phyloP scores from a whole-genome alignment of 1,140 invertebrate species.

The Drosophila arawakana region DNA sequence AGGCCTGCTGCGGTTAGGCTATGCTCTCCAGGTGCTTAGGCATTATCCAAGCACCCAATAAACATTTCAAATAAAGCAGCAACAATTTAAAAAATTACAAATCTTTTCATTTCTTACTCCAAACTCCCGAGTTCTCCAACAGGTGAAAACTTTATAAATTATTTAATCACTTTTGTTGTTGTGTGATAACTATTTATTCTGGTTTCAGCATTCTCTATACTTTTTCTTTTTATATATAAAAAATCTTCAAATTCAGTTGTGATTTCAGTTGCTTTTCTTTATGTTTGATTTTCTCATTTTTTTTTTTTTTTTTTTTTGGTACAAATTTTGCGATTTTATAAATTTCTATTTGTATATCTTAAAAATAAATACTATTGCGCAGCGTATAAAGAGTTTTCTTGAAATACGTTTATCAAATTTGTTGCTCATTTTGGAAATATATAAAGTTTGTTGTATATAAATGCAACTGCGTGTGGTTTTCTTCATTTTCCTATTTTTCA shows the following conservation, averaged over 20 bases:
- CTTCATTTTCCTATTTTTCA: background rate
- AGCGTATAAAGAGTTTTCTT: conserved; percentile 56
- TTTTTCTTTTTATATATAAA: conserved; percentile 53
- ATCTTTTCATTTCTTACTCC: too few relatives aligned
- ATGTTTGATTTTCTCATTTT: conserved; percentile 31
- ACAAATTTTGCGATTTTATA: conserved; percentile 65
- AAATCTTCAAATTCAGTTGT: conserved; percentile 40
- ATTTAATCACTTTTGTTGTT: conserved; percentile 41
- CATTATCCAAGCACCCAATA: conserved; percentile 14
- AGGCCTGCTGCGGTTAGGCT: conserved; percentile 58
- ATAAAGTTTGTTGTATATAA: conserved; percentile 69
- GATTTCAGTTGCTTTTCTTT: conserved; percentile 55
- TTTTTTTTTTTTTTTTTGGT: conserved; percentile 59
- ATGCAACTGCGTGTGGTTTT: conserved; percentile 73
- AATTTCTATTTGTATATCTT: conserved; percentile 78
- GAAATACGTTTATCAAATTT: conserved; percentile 69
- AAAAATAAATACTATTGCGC: conserved; percentile 77
- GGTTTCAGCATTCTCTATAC: conserved; percentile 70
- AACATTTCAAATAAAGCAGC: conserved; percentile 66
- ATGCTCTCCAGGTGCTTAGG: background rate
- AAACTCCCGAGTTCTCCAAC: background rate
- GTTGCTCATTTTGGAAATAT: conserved; percentile 18
- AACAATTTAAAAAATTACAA: conserved; percentile 43
- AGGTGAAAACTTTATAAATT: background rate
- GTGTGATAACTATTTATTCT: conserved; percentile 74